phyloP scores from a whole-genome alignment of 2,888 invertebrate genomes.

The Stomorhina lunata region DNA sequence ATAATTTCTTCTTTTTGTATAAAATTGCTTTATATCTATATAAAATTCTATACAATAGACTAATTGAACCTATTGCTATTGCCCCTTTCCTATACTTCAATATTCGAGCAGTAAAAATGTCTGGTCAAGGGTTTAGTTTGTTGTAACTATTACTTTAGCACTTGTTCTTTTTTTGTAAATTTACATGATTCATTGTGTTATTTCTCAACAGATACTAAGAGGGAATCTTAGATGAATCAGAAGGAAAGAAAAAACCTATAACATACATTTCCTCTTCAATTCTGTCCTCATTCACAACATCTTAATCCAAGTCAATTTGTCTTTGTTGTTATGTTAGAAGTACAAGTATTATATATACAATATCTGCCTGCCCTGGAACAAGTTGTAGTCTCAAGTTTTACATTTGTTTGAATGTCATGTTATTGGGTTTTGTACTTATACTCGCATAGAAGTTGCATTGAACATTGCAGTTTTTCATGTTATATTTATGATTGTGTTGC shows the following conservation, averaged over 20 bases:
- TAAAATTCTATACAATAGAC: not conserved
- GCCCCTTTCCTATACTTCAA: too few relatives aligned
- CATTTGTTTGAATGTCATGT: not conserved
- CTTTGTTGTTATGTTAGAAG: not conserved
- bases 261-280: slow-evolving; percentile 25
- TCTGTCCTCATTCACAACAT: slow-evolving; percentile 27
- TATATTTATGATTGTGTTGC: slow-evolving; percentile 36
- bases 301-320: slow-evolving; percentile 33
- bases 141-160: not conserved
- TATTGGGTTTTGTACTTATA: not conserved
- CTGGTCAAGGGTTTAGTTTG: not conserved
- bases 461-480: slow-evolving; percentile 30
- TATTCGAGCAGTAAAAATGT: not conserved
- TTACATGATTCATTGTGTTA: not conserved
- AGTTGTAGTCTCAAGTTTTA: not conserved
- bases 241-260: too few relatives aligned
- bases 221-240: not conserved
- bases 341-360: too few relatives aligned
- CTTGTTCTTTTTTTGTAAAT: not conserved
- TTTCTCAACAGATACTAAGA: not conserved
- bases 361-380: not conserved
- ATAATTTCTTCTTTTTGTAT: too few relatives aligned
- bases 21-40: not conserved
- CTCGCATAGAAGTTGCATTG: slow-evolving; percentile 1
- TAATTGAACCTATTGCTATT: not conserved